These are phyloP conservation scores for Psammodynastes pulverulentus DNA, from an alignment of 2,113 vertebrate species.

Conservation along the genomic window DNA sequence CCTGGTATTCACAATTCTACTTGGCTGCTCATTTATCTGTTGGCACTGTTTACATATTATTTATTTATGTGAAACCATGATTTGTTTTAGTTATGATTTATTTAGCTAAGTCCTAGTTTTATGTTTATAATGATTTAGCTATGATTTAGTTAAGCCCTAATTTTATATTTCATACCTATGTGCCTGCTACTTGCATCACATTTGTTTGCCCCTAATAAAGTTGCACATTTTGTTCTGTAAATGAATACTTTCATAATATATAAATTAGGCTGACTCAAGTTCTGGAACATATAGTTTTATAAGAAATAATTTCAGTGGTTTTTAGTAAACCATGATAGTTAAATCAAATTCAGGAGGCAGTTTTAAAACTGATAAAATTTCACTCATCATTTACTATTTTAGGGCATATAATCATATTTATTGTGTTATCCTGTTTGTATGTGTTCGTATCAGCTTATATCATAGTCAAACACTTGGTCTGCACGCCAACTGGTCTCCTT, in stretches of 20 bases:
- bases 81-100: not conserved
- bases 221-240: not conserved
- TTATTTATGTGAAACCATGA: not conserved
- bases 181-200: not conserved
- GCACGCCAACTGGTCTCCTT: too few relatives aligned
- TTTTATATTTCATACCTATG: not conserved
- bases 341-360: not conserved
- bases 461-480: not conserved
- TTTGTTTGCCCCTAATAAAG: not conserved
- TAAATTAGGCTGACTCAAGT: not conserved
- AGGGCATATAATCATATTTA: not conserved
- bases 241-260: not conserved
- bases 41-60: not conserved
- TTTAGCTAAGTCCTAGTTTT: not conserved
- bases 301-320: not conserved
- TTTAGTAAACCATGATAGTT: not conserved
- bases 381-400: not conserved
- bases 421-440: not conserved
- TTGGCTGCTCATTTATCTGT: not conserved
- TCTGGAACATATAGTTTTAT: not conserved
- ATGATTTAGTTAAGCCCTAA: not conserved
- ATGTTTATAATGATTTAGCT: not conserved
- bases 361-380: not conserved
- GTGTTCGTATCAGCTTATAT: not conserved
- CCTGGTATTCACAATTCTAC: not conserved